A percentile compares a stretch with the other conserved stretches of the same genome.
phyloP scores from a whole-genome alignment of 2,797 vertebrate species.

The Simalia tracyae region DNA sequence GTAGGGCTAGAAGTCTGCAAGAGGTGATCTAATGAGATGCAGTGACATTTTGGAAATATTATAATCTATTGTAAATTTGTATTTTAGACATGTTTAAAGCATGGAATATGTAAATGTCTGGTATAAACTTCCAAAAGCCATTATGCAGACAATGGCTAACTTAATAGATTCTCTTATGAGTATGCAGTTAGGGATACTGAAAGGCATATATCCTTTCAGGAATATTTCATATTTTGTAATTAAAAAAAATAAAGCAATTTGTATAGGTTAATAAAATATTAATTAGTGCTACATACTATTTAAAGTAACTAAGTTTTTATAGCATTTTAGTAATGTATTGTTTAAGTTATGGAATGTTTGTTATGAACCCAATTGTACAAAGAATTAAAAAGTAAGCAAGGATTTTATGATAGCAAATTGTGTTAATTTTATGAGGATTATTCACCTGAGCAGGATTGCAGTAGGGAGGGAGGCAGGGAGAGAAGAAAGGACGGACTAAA shows the following conservation, averaged over 20 bases:
- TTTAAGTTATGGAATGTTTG: background rate
- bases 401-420: background rate
- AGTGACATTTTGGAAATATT: constrained; percentile 28
- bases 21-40: constrained; percentile 10
- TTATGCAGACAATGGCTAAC: background rate
- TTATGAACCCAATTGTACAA: background rate
- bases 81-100: constrained; percentile 37
- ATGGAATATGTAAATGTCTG: constrained; percentile 13
- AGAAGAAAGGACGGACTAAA: background rate
- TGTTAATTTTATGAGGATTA: background rate
- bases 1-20: background rate
- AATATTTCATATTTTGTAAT: background rate
- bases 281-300: background rate
- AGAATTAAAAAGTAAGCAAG: background rate
- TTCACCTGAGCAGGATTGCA: background rate
- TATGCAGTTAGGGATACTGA: constrained; percentile 18
- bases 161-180: constrained; percentile 7
- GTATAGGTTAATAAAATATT: background rate
- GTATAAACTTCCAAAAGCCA: constrained; percentile 25
- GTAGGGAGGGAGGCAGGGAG: too few species aligned
- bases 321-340: background rate
- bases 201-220: constrained; percentile 6
- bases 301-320: background rate
- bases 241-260: background rate
- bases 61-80: constrained; percentile 21